Base-by-base conservation (phyloP, 92 coral and sea anemone genomes). In the Epizoanthus illoricatus region DNA sequence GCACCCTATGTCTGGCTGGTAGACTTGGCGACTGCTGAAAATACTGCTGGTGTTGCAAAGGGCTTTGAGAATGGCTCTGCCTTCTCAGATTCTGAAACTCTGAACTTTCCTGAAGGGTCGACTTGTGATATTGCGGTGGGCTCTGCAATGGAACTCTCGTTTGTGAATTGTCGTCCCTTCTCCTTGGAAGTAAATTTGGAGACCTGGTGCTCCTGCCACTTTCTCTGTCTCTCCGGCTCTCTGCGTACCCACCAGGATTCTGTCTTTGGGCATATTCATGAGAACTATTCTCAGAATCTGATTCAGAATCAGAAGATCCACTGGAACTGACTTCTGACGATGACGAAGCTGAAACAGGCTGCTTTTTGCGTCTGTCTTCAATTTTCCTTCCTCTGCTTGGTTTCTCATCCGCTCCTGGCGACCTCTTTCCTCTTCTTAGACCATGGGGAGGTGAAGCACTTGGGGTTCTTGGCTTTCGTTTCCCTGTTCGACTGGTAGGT, bases 221-320 rank as follows among this genome's bases (percentile, higher is more conserved):
- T 33, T 57, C 13, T 28, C 21, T 78, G 59, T 16, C 82, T 23
- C 49, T 45, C 54, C 49, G 71, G 43, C 36, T 15, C 45, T 63
- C 71, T 62, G 72, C 28, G 0, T 52, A 45, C 10, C 7, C 52
- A 45, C 52, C 52, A 5, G 10, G 52, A 18, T 17, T 42, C 11
- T 21, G 19, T 45, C 49, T 70, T 8, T 69, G 42, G 49, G 15
- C 20, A 62, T 58, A 45, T 39, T 61, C 17, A 20, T 63, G 59
- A 78, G 82, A 78, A 78, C 82, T 64, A 41, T 60, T 42, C 36
- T 49, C 71, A 7, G 82, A 78, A n/a, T 63, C 72, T 63, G 82
- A 78, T 62, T 78, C 82, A 43, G 82, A 78, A 62, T 43, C 71
- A 42, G 71, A 43, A 1, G 82, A 78, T 23, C 42, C 71, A 45